These are phyloP conservation scores for Stratiomys singularior DNA, from an alignment of 2,888 invertebrate species.

Conservation along the genomic window DNA sequence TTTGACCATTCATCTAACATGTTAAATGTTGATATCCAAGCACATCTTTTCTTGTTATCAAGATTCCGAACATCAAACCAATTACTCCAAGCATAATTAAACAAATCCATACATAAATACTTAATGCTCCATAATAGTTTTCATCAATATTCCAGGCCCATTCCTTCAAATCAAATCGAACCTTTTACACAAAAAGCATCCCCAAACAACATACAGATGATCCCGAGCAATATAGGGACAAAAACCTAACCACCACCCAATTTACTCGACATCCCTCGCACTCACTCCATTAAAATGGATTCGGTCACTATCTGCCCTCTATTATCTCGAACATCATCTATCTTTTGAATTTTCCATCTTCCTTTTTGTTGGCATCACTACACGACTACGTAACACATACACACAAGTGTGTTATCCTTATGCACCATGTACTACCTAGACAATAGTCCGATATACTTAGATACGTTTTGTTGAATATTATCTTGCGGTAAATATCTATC, in stretches of 20 bases:
- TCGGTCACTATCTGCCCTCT: constrained; percentile 36
- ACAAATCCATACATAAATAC: constrained; percentile 22
- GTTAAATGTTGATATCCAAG: too few species aligned
- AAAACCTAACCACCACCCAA: too few species aligned
- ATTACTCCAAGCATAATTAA: constrained; percentile 8
- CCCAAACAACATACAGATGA: background rate
- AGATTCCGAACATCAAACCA: too few species aligned
- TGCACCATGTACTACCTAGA: background rate
- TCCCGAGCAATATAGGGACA: background rate
- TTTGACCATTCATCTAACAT: too few species aligned
- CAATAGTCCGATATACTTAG: too few species aligned
- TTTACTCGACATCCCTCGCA: too few species aligned
- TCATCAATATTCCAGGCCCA: constrained; percentile 29
- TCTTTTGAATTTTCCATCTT: constrained; percentile 40
- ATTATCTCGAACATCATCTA: constrained; percentile 37
- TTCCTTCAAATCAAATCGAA: constrained; percentile 10
- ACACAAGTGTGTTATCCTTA: background rate
- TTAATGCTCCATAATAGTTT: constrained; percentile 36
- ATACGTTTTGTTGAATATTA: too few species aligned
- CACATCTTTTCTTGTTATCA: too few species aligned
- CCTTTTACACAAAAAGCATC: background rate
- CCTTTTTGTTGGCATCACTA: background rate
- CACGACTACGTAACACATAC: background rate
- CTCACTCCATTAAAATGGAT: background rate
- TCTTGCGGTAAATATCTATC: too few species aligned